Evolutionary conservation across 2,797 vertebrate genomes (phyloP), one percentile per base, ranked within the genome.

Genomic region (Vultur gryphus): DNA sequence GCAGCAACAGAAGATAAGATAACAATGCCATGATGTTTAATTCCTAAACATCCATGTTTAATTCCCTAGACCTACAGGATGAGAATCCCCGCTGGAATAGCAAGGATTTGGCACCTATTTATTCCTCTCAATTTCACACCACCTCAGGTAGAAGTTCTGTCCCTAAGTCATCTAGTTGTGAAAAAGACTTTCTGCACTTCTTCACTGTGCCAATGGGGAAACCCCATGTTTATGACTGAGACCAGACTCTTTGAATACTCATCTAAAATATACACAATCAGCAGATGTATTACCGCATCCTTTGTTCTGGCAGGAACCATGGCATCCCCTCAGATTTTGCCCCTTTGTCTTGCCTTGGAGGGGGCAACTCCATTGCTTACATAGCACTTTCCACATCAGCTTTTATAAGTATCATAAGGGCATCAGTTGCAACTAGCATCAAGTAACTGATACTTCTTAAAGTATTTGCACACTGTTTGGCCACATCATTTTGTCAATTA

Each of bases 381-480:
- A 33, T 7, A 66, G 29, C 14, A 43, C 26, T 72, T 48, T 31
- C 25, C 18, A 11, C 6, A 2, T 3, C 20, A 33, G 29, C 13
- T 90, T 84, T 62, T 21, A 1, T 19, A 71, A 8, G 25, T 41
- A 31, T 11, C 5, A 35, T 1, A 2, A 85, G 14, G 15, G 16
- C 29, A 64, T 43, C 23, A 62, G 1, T 0, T 43, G 41, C 70
- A 75, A 31, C 6, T 25, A 70, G 9, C 35, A 44, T 23, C 61
- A 37, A 19, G 46, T 15, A 70, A 16, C 15, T 24, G 48, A 19
- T 59, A 4, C 6, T 33, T 28, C 83, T 31, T 29, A 1, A 35
- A 37, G 14, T 13, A 44, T 26, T 46, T 51, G 20, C 37, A 23
- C 1, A 0, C 7, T 67, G 31, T 10, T 67, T 0, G 0, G 66